Percentiles rank a stretch among this genome's conserved stretches.
Evolutionary conservation across 2,888 invertebrate genomes (phyloP).

Genomic region (Thumatha senex): DNA sequence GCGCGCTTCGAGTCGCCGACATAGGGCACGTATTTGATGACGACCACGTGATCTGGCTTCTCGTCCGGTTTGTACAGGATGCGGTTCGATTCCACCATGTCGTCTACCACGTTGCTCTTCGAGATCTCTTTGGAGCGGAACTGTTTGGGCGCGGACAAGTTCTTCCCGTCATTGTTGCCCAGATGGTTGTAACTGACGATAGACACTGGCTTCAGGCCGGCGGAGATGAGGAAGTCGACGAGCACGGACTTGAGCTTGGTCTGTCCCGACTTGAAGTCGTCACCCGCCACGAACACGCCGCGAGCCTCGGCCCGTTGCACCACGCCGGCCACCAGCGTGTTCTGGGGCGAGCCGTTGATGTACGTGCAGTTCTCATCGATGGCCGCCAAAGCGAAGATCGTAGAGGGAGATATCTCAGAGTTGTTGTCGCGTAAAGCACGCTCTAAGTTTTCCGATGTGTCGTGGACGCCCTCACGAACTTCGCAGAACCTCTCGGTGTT

Average conservation of each 20-base stretch:
- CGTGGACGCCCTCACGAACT: conserved; percentile 90
- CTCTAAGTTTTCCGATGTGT: conserved; percentile 90
- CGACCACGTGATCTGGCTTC: conserved; percentile 96
- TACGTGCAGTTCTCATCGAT: conserved; percentile 94
- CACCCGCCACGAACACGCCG: conserved; percentile 94
- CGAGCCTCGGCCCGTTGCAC: conserved; percentile 89
- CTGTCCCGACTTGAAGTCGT: conserved; percentile 99
- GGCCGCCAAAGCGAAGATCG: conserved; percentile 95
- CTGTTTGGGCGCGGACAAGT: conserved; percentile 94
- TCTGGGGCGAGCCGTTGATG: conserved; percentile 99
- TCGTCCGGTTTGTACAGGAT: conserved; percentile 92
- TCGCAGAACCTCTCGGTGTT: conserved; percentile 96
- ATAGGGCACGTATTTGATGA: conserved; percentile 98
- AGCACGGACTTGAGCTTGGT: conserved; percentile 98
- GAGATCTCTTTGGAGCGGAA: conserved; percentile 97
- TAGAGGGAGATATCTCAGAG: conserved; percentile 95
- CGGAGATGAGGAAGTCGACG: conserved; percentile 96
- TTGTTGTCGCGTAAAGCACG: conserved; percentile 89
- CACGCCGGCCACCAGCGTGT: conserved; percentile 96
- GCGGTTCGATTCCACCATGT: conserved; percentile 94
- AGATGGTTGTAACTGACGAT: conserved; percentile 99
- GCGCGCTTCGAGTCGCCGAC: conserved; percentile 99
- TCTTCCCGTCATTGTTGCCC: conserved; percentile 98
- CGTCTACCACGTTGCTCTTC: conserved; percentile 98
- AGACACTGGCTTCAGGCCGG: conserved; percentile 96